These are phyloP conservation scores for Lasius fuliginosus DNA, from an alignment of 2,888 invertebrate genomes.

Conservation along the genomic window DNA sequence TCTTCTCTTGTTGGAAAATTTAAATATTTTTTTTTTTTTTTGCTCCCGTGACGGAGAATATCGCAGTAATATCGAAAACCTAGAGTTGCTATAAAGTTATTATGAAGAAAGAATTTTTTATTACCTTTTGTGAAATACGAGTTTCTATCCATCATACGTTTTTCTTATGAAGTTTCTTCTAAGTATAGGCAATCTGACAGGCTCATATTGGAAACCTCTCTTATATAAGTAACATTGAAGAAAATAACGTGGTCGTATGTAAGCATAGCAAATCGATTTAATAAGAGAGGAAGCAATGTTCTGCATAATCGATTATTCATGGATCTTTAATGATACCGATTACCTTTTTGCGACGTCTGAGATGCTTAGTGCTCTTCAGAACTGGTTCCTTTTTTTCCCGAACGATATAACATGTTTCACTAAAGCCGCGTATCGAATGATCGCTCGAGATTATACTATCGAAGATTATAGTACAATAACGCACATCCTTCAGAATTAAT, in stretches of 20 bases:
- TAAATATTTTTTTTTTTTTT: background rate
- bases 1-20: background rate
- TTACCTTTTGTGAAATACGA: background rate
- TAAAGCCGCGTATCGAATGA: conserved; percentile 42
- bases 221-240: conserved; percentile 25
- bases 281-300: conserved; percentile 45
- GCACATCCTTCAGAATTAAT: background rate
- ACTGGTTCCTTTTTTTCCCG: conserved; percentile 41
- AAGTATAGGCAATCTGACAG: conserved; percentile 7
- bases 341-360: conserved; percentile 35
- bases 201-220: conserved; percentile 30
- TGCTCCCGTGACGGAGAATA: background rate
- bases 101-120: conserved; percentile 4
- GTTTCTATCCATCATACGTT: conserved; percentile 2
- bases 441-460: conserved; percentile 8
- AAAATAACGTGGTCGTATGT: conserved; percentile 34
- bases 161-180: background rate
- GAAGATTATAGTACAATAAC: background rate
- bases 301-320: conserved; percentile 57
- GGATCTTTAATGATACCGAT: conserved; percentile 53
- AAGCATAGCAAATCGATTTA: conserved; percentile 48
- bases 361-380: conserved; percentile 9
- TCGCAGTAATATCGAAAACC: background rate
- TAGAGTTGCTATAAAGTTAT: background rate
- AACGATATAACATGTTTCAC: conserved; percentile 14